phyloP scores from a whole-genome alignment of 2,888 invertebrate species.

The Campoletis raptor region DNA sequence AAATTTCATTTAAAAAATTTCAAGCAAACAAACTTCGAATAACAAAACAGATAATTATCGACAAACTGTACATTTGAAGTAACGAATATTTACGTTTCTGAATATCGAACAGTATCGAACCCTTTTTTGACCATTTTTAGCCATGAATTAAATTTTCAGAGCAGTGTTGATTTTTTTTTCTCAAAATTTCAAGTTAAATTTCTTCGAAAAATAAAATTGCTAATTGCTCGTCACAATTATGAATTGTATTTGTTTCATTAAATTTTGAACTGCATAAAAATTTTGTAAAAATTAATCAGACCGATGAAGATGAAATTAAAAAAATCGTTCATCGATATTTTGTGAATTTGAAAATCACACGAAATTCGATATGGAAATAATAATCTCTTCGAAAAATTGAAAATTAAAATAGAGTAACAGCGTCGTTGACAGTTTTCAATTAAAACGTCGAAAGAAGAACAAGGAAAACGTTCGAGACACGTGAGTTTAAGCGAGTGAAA shows the following conservation, averaged over 20 bases:
- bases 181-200: no score
- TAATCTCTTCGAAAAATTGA: neutral
- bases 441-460: neutral
- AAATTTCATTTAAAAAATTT: no score
- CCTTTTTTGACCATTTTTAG: no score
- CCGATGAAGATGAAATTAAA: neutral
- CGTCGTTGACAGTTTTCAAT: neutral
- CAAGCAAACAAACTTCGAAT: no score
- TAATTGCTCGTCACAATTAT: neutral
- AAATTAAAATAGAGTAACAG: neutral
- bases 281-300: neutral
- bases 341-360: neutral
- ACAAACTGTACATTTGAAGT: no score
- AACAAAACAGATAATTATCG: no score
- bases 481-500: constrained; percentile 3
- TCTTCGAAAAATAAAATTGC: neutral
- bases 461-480: neutral
- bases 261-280: neutral
- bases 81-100: no score
- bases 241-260: neutral
- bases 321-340: neutral
- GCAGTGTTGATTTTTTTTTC: no score
- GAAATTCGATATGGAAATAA: neutral
- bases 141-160: no score
- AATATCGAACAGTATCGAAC: no score